Base-by-base conservation (phyloP, 64 coral and sea anemone species). In the Montipora capricornis region DNA sequence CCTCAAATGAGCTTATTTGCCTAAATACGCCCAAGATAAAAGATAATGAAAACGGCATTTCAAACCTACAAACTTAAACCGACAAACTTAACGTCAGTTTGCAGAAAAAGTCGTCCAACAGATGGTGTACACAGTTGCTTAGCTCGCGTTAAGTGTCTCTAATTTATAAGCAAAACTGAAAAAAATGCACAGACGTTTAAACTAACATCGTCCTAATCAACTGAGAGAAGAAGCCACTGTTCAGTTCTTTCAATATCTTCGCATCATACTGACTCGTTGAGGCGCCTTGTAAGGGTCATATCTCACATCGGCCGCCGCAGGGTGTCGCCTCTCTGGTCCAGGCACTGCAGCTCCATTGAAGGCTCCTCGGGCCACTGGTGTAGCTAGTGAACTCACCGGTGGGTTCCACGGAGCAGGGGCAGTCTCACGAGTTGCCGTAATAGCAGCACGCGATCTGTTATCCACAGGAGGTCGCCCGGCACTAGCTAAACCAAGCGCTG, bases 221-320 rank as follows among this genome's bases (percentile, higher is more conserved):
- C 15, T 13, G 5, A 14, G 3, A 12, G 61, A 13, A 49, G 46
- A 16, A 78, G 47, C 44, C 76, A 78, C 45, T 78, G 47, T 78
- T 19, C 76, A 78, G 74, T 76, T 76, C 13, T 68, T 59, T 92
- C 29, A 95, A 47, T 98, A 98, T n/a, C 96, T 83, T 4, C 96
- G 82, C 52, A 98, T 88, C 16, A 87, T 74, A 68, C 88, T 68
- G 17, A 93, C 92, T 62, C 96, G 83, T 17, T 68, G 84, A 77
- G 93, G 88, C 29, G 48, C 89, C 71, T 98, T 98, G 93, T 95
- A 98, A 51, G 96, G 96, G 15, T 98, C 96, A 78, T 84, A 98
- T 57, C 96, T 85, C 17, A 85, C 93, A 86, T 95, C 96, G 55
- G 89, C 76, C 73, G 83, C 61, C 20, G 19, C 93, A 47, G 96